Evolutionary conservation across 2,797 vertebrate genomes (phyloP).

Genomic region (Arrhamphus sclerolepis): DNA sequence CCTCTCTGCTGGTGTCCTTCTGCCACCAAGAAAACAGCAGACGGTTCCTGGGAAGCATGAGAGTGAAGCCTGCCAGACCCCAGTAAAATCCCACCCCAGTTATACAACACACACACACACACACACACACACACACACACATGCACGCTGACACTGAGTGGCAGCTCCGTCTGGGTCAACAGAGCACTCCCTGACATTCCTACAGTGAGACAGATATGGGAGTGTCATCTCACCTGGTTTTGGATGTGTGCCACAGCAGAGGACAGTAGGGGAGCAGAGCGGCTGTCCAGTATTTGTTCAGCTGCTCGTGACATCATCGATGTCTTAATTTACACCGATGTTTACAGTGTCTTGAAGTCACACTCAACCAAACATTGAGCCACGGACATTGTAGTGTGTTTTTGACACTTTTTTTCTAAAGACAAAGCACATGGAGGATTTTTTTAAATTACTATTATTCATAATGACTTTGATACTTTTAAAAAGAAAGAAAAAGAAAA

Average conservation of each 20-base stretch:
- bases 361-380: neutral
- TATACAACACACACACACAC: constrained; percentile 40
- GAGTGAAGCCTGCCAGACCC: constrained; percentile 35
- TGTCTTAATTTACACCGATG: constrained; percentile 63
- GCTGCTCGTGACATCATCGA: constrained; percentile 64
- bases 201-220: constrained; percentile 61
- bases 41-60: constrained; percentile 42
- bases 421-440: neutral
- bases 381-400: constrained; percentile 1
- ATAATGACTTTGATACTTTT: too few relatives aligned
- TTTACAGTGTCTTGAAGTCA: constrained; percentile 30
- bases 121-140: constrained; percentile 53
- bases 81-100: constrained; percentile 28
- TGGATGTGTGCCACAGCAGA: constrained; percentile 52
- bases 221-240: constrained; percentile 74
- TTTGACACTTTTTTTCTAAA: neutral
- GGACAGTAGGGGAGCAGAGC: constrained; percentile 45
- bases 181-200: constrained; percentile 65
- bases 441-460: too few relatives aligned
- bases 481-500: too few relatives aligned
- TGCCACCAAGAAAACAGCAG: constrained; percentile 62
- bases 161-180: constrained; percentile 79
- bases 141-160: constrained; percentile 73
- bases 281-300: constrained; percentile 75
- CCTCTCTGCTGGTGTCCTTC: constrained; percentile 65